phyloP scores from a whole-genome alignment of 1,140 invertebrate genomes.

The Chymomyza costata region DNA sequence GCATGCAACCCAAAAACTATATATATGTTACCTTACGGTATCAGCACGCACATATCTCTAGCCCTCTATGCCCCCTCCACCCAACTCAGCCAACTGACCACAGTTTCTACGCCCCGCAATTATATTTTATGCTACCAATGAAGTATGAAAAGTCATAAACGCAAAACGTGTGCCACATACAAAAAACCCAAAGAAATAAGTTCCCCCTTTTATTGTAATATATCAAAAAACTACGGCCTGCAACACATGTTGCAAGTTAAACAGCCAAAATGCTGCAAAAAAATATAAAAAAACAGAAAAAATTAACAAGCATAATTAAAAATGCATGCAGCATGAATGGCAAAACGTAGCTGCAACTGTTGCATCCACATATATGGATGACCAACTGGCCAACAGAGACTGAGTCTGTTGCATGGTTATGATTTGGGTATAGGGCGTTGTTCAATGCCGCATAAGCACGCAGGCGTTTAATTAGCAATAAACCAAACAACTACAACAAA shows the following conservation, averaged over 20 bases:
- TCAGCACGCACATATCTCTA: no score
- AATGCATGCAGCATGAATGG: conserved; percentile 21
- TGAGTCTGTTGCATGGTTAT: neutral
- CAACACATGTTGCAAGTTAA: neutral
- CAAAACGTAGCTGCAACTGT: neutral
- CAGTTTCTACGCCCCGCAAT: conserved; percentile 61
- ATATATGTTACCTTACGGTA: no score
- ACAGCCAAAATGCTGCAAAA: neutral
- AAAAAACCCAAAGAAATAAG: conserved; percentile 14
- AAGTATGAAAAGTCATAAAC: conserved; percentile 59
- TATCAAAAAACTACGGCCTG: conserved; percentile 5
- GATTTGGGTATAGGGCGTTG: neutral
- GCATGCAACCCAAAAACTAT: conserved; percentile 29
- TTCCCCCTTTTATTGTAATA: neutral
- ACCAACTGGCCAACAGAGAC: no score
- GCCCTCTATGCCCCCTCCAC: no score
- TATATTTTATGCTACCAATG: conserved; percentile 57
- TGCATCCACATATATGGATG: no score
- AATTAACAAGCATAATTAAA: conserved; percentile 53
- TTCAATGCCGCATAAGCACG: conserved; percentile 10
- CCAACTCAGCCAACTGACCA: no score
- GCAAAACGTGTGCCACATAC: conserved; percentile 65
- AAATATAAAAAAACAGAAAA: conserved; percentile 6
- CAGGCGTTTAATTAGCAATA: conserved; percentile 32
- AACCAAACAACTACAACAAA: neutral